These are phyloP conservation scores for Synergus gifuensis DNA, from an alignment of 2,888 invertebrate genomes.

Conservation along the genomic window DNA sequence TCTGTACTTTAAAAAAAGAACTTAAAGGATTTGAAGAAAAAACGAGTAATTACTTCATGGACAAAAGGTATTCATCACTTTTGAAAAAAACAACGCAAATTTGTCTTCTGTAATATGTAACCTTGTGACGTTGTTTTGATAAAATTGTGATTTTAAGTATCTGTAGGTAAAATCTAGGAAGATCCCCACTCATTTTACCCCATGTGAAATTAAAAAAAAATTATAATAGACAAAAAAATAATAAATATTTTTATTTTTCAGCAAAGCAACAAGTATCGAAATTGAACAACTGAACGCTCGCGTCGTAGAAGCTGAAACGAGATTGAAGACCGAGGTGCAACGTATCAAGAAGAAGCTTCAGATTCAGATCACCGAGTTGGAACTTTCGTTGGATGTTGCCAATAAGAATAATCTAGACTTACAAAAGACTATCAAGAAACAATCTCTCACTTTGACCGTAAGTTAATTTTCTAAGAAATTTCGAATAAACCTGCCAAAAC, in stretches of 20 bases:
- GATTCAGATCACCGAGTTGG: conserved; percentile 97
- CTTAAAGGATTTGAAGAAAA: conserved; percentile 83
- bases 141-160: no score
- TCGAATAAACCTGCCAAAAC: background rate
- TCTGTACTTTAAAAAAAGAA: conserved; percentile 82
- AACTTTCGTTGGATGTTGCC: conserved; percentile 97
- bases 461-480: conserved; percentile 56
- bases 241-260: conserved; percentile 70
- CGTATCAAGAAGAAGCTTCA: conserved; percentile 99
- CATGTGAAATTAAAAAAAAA: no score
- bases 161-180: no score
- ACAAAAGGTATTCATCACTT: conserved; percentile 81
- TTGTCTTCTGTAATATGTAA: no score
- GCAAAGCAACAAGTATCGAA: conserved; percentile 98
- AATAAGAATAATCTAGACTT: conserved; percentile 98
- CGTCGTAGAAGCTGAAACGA: conserved; percentile 97
- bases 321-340: conserved; percentile 95
- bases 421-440: conserved; percentile 98
- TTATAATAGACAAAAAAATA: background rate
- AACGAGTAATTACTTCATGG: conserved; percentile 81
- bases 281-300: conserved; percentile 97
- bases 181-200: no score
- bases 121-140: no score
- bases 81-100: background rate
- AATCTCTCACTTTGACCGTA: conserved; percentile 92